A percentile compares a stretch with the other conserved stretches of the same genome.
These are phyloP conservation scores for Esox niger DNA, from an alignment of 2,113 vertebrate species.

Conservation along the genomic window DNA sequence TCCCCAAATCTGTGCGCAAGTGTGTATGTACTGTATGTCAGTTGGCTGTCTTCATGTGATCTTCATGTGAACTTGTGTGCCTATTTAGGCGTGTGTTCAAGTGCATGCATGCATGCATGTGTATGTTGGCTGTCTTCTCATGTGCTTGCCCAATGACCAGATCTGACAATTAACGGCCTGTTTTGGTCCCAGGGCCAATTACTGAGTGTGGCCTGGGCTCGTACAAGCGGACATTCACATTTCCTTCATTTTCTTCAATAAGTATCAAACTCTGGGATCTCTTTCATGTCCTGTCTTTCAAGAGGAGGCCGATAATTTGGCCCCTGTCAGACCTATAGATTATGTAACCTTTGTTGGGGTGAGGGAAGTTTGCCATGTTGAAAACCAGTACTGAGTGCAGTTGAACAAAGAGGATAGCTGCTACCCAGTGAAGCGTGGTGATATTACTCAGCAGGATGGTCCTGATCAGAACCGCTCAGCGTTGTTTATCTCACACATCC, in stretches of 20 bases:
- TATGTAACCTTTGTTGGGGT: slow-evolving; percentile 46
- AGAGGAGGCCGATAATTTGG: slow-evolving; percentile 45
- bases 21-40: slow-evolving; percentile 14
- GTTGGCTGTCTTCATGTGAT: slow-evolving; percentile 3
- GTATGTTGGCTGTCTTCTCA: slow-evolving; percentile 17
- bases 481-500: slow-evolving; percentile 20
- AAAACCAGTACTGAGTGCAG: slow-evolving; percentile 44
- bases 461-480: slow-evolving; percentile 27
- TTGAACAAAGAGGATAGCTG: slow-evolving; percentile 52
- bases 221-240: slow-evolving; percentile 37
- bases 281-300: slow-evolving; percentile 49
- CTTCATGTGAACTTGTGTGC: not conserved
- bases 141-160: slow-evolving; percentile 21
- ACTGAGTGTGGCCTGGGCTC: slow-evolving; percentile 29
- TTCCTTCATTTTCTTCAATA: slow-evolving; percentile 57
- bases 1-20: slow-evolving; percentile 46
- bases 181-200: slow-evolving; percentile 48
- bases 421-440: slow-evolving; percentile 56
- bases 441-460: slow-evolving; percentile 47
- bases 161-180: slow-evolving; percentile 37
- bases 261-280: slow-evolving; percentile 42
- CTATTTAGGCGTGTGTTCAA: not conserved
- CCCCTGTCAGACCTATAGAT: slow-evolving; percentile 52
- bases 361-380: slow-evolving; percentile 52
- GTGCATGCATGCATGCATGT: slow-evolving; percentile 14